Percentiles rank a stretch among this genome's conserved stretches.
These are phyloP conservation scores for Drosophila ironensis DNA, from an alignment of 1,140 invertebrate species.

Conservation along the genomic window DNA sequence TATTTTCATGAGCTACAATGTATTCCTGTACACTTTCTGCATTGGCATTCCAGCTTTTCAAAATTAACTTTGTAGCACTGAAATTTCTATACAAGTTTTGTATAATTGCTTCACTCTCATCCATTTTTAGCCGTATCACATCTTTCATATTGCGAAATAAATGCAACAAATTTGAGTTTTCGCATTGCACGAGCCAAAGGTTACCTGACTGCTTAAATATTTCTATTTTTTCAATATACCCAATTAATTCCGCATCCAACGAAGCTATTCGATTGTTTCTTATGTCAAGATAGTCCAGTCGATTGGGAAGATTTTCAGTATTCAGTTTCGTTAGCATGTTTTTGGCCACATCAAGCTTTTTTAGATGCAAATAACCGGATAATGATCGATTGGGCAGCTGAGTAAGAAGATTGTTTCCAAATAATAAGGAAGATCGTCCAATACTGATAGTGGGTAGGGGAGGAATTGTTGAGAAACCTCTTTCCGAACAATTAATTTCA, in stretches of 20 bases:
- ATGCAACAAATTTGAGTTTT: not conserved
- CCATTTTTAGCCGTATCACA: not conserved
- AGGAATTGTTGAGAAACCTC: no score
- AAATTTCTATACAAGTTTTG: no score
- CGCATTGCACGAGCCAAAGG: conserved; percentile 5
- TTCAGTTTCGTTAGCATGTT: not conserved
- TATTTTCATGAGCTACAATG: no score
- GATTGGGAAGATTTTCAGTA: not conserved
- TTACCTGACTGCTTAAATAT: conserved; percentile 11
- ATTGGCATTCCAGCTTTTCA: no score
- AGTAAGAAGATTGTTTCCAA: no score
- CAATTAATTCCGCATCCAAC: not conserved
- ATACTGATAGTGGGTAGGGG: no score
- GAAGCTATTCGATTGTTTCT: not conserved
- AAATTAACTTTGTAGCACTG: no score
- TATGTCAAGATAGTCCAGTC: conserved; percentile 5
- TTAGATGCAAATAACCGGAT: not conserved
- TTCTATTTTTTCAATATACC: not conserved
- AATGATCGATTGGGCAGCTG: no score
- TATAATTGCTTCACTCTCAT: no score
- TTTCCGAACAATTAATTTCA: no score
- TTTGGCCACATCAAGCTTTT: conserved; percentile 1
- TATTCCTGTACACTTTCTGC: no score
- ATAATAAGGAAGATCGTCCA: no score
- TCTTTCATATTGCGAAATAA: not conserved